Base-by-base conservation (phyloP, 2,113 vertebrate species). In the Climacteris rufus region DNA sequence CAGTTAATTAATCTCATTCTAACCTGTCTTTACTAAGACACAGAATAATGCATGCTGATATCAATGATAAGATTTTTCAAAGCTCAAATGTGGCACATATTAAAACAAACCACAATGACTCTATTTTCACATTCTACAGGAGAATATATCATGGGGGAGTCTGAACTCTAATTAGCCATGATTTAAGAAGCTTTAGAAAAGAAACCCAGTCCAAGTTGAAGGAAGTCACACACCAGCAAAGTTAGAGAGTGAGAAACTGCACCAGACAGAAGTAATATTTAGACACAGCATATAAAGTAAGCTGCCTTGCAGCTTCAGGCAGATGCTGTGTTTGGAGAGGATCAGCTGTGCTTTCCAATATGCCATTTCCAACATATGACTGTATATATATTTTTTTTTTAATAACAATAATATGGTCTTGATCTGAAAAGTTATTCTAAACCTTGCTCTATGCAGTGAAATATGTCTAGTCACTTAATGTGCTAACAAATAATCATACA, bases 1-100 rank as follows among this genome's bases (percentile, higher is more conserved):
- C 50, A 89, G 65, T 70, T 95, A 96, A 90, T 93, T 78, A 94
- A 87, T 71, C 52, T 59, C 45, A 54, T 89, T 92, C 77, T 93
- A 81, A 79, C 44, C 22, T 80, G 72, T 71, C 47, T 77, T 61
- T 64, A 86, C 76, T 71, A 83, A 89, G 64, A 52, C 61, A 60
- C 35, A 83, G 78, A 79, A 61, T 69, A 71, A 68, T 61, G 60
- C 52, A 60, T 68, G 79, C 61, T 88, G 83, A 45, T 90, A 92
- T 22, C 72, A 79, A 30, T 64, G 86, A 65, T 50, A 76, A 79
- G 56, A 53, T 44, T 81, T 74, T 92, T 64, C 54, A 49, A 61
- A 95, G 80, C 83, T 94, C 66, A 61, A 16, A 79, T 4, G 6
- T 87, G 54, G 64, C 64, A 59, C 72, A 94, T 95, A 78, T 15